phyloP scores from a whole-genome alignment of 2,888 invertebrate genomes.

The Gortyna flavago region DNA sequence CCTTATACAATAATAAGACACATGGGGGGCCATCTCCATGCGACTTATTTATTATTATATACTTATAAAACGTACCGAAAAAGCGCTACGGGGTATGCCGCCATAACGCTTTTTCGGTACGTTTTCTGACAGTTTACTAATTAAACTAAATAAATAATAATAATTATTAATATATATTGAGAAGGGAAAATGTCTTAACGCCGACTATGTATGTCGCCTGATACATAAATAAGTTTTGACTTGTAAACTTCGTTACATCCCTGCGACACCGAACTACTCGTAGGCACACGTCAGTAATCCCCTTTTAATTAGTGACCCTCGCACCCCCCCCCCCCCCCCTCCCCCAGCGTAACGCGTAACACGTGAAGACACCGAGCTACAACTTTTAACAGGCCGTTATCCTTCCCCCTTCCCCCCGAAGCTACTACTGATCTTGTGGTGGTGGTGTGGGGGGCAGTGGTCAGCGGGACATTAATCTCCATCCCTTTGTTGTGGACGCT shows the following conservation, averaged over 20 bases:
- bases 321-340: not conserved
- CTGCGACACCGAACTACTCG: not conserved
- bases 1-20: not conserved
- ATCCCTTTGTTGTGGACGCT: constrained; percentile 48
- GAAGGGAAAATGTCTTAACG: too few species aligned
- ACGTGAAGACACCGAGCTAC: constrained; percentile 35
- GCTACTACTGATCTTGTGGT: constrained; percentile 33
- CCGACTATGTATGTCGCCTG: not conserved
- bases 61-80: too few species aligned
- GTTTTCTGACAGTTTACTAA: too few species aligned
- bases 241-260: not conserved
- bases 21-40: too few species aligned
- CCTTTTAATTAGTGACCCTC: constrained; percentile 48
- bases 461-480: constrained; percentile 56
- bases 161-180: not conserved
- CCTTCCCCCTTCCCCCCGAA: constrained; percentile 10
- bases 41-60: too few species aligned
- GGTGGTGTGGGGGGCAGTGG: constrained; percentile 27
- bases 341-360: too few species aligned
- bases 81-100: too few species aligned
- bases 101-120: too few species aligned
- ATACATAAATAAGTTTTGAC: not conserved
- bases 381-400: constrained; percentile 52
- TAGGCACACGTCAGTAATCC: constrained; percentile 34
- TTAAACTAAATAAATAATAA: too few species aligned